These are phyloP conservation scores for Drosophila neotestacea DNA, from an alignment of 2,888 invertebrate genomes.

Conservation along the genomic window DNA sequence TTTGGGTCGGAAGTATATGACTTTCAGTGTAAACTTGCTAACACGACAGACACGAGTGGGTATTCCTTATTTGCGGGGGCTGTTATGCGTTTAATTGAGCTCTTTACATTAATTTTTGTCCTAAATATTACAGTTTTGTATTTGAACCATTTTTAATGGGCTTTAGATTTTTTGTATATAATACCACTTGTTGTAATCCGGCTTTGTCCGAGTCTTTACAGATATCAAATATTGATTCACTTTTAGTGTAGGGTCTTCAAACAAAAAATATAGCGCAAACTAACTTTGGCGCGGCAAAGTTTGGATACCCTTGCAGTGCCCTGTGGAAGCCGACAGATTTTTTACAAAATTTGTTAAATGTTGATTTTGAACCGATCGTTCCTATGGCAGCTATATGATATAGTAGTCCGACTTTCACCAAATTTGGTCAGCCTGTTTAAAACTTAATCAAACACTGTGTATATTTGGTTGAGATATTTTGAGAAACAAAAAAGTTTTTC, in stretches of 20 bases:
- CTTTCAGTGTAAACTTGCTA: slow-evolving; percentile 50
- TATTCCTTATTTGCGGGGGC: slow-evolving; percentile 9
- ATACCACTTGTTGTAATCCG: neutral
- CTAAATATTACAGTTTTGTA: neutral
- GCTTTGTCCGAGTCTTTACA: neutral
- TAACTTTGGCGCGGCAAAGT: too few species aligned
- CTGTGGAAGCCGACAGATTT: too few species aligned
- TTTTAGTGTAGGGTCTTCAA: neutral
- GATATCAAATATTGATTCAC: neutral
- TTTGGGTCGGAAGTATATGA: slow-evolving; percentile 34
- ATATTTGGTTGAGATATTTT: too few species aligned
- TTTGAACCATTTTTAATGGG: neutral
- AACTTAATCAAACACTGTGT: too few species aligned
- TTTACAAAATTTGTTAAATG: too few species aligned
- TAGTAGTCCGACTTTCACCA: too few species aligned
- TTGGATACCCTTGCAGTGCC: too few species aligned
- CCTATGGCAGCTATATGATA: too few species aligned
- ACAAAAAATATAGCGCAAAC: too few species aligned
- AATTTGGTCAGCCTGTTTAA: too few species aligned
- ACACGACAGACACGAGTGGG: slow-evolving; percentile 24
- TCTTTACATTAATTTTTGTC: slow-evolving; percentile 4
- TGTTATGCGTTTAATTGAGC: slow-evolving; percentile 5
- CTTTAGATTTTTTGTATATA: neutral
- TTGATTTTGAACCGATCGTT: too few species aligned
- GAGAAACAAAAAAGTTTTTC: too few species aligned